Percentiles rank a stretch among this genome's conserved stretches.
Evolutionary conservation across 2,888 invertebrate species (phyloP).

Genomic region (Cotesia congregata): DNA sequence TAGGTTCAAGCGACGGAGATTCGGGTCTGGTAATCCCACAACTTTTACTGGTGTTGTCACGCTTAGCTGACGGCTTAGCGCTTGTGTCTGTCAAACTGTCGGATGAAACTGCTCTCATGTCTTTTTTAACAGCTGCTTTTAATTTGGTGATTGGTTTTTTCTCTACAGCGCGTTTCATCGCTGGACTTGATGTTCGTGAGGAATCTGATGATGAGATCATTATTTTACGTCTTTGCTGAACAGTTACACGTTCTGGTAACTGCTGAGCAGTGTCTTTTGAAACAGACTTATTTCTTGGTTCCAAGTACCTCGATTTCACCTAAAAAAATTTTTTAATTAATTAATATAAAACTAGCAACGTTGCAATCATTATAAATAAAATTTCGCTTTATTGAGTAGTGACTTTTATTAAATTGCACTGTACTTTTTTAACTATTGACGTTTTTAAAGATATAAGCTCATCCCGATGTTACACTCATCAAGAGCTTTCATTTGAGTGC

Average conservation of each 20-base stretch:
- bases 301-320: conserved; percentile 77
- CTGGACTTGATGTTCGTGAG: conserved; percentile 79
- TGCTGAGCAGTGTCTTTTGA: conserved; percentile 56
- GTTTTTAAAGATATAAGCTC: too few species aligned
- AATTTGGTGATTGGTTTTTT: conserved; percentile 61
- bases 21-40: conserved; percentile 68
- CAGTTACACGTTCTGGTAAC: conserved; percentile 59
- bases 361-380: too few species aligned
- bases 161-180: conserved; percentile 70
- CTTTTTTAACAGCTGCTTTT: conserved; percentile 64
- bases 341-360: not conserved
- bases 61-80: conserved; percentile 53
- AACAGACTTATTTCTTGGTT: conserved; percentile 70
- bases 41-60: conserved; percentile 62
- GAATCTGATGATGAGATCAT: conserved; percentile 77
- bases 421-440: too few species aligned
- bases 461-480: too few species aligned
- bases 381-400: too few species aligned
- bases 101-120: conserved; percentile 70
- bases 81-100: conserved; percentile 72
- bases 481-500: too few species aligned
- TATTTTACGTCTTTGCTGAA: conserved; percentile 70
- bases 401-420: too few species aligned
- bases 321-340: conserved; percentile 48
- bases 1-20: conserved; percentile 65